Conservation (phyloP, 2,797 vertebrate genomes). For the Delichon dasypus region DNA sequence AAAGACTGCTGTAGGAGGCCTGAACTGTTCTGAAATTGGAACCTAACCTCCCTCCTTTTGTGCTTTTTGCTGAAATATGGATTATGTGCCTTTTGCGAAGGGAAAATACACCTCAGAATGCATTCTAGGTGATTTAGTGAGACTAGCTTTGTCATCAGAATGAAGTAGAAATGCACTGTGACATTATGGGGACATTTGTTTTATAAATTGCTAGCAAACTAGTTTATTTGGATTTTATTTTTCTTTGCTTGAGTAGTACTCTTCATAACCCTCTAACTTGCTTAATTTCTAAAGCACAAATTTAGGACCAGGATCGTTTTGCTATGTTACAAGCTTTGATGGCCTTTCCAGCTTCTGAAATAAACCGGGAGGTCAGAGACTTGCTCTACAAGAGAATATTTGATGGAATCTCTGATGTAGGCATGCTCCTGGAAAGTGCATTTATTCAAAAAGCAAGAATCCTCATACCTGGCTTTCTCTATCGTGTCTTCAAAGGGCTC, state of each 20-base stretch:
- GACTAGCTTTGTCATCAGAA: neutral
- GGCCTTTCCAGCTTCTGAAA: neutral
- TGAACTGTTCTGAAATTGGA: neutral
- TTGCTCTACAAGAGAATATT: neutral
- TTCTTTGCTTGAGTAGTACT: neutral
- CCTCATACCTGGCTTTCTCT: neutral
- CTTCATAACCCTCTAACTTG: neutral
- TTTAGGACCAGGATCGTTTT: neutral
- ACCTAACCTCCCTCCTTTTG: neutral
- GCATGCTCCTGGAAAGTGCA: neutral
- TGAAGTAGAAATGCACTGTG: neutral
- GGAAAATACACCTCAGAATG: neutral
- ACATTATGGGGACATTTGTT: neutral
- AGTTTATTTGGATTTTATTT: neutral
- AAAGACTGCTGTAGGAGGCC: neutral
- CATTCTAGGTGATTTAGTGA: neutral
- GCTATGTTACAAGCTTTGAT: neutral
- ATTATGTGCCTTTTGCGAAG: neutral
- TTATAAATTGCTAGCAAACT: neutral
- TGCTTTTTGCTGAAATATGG: neutral
- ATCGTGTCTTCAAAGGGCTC: neutral
- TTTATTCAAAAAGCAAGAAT: neutral
- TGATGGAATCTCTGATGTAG: neutral
- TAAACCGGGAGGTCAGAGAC: neutral
- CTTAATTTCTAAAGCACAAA: neutral